Evolutionary conservation across 1,140 invertebrate species (phyloP), one percentile per base, ranked within the genome.

Genomic region (Drosophila gunungcola): DNA sequence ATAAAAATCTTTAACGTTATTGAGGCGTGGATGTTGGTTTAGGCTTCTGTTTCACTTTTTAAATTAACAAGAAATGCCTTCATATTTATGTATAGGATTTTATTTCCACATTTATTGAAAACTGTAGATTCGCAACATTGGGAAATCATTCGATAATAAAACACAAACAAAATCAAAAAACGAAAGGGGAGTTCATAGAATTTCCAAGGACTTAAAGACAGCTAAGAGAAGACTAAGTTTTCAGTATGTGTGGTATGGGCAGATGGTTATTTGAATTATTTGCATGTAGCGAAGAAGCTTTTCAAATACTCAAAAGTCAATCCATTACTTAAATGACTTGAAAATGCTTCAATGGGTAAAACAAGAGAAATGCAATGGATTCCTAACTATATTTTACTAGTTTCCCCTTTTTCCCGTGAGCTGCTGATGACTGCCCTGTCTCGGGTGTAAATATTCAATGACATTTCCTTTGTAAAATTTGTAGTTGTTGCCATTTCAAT

Each of bases 301-400:
- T 88, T 85, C 73, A 85, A 85, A 81, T 82, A 82, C 82, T 85
- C 73, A 82, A 74, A 85, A 88, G 84, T 85, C 74, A 81, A 79
- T 81, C 65, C 78, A 84, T 81, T 88, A 79, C 61, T 39, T 68
- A 73, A 65, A 74, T 81, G 64, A 79, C 80, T 89, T 81, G 49
- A 75, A 84, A 61, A 73, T 67, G 53, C 46, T 62, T 55, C 27
- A 48, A 64, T 53, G 49, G 43, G 57, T 32, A 48, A 75, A 84
- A 64, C 42, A 72, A 62, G 58, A 45, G 54, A 48, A 36, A 21
- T 25, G 42, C 49, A 49, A 62, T 62, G 57, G 52, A 45, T 58
- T 45, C 69, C 52, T 54, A 45, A 56, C 48, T 61, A 48, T 57
- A 49, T 73, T 69, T 61, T 55, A 55, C 49, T 67, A 69, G 61